Evolutionary conservation across 2,888 invertebrate genomes (phyloP), one percentile per base, ranked within the genome.

Genomic region (Crocallis elinguaria): DNA sequence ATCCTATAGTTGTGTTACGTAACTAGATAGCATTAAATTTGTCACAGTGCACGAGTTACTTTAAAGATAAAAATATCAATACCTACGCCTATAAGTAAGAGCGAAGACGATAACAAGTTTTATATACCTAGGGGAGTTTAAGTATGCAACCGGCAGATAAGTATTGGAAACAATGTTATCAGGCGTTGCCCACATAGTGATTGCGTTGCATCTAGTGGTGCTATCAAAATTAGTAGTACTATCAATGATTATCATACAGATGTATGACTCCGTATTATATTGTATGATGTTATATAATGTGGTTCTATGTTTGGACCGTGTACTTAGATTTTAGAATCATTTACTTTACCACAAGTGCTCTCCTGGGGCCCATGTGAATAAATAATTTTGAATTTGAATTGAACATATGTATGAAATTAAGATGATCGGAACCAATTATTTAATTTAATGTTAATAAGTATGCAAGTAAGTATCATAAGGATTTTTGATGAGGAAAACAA

Each of bases 41-140:
- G n/a, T n/a, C n/a, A n/a, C 38, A 52, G 53, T 45, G 49, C 25
- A n/a, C n/a, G n/a, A n/a, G 46, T 60, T 57, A 58, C 53, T 57
- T 64, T 58, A 32, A 49, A 66, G 77, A 79, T 79, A 79, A 76
- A 75, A 71, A 67, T 68, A 65, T 75, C 64, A 72, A 77, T 73
- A 65, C 66, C 69, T 67, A 71, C 75, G 71, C 64, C 71, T 75
- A 73, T 60, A 60, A 75, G 69, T 71, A 67, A 58, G 58, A 54
- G 60, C 66, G 57, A 59, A 60, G 57, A 61, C 54, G 69, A 75
- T 72, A 73, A 71, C 59, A 36, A 50, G 19, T 48, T 54, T 58
- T 45, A 50, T 41, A 33, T 30, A 44, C 27, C 21, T 48, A 62
- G 58, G 65, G 63, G 62, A 61, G 16, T 49, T 30, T 36, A 42